Evolutionary conservation across 2,113 vertebrate genomes (phyloP), one percentile per base, ranked within the genome.

Genomic region (Acrocephalus arundinaceus): DNA sequence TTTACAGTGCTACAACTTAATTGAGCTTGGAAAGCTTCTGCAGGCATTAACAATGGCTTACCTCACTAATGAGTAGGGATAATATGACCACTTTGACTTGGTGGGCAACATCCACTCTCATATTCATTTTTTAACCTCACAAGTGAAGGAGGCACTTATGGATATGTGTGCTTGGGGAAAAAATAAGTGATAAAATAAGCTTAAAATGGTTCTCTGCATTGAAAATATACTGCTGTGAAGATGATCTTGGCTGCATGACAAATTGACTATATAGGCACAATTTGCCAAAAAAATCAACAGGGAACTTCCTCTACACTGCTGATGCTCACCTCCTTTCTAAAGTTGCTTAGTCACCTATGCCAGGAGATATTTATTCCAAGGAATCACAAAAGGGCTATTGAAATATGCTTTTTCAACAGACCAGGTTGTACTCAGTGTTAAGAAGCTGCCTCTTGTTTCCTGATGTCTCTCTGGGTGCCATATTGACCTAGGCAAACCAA

Each of bases 1-100:
- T 96, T 96, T 90, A 58, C 61, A 87, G 71, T 63, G 57, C 57
- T 87, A 78, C 87, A 80, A 90, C 83, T 94, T 92, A 91, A 94
- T 82, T 78, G 62, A 87, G 66, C 77, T 62, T 93, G 81, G 85
- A 93, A 95, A 94, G 78, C 55, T 87, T 74, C 51, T 1, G 17
- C 51, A 62, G 76, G 66, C 79, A 88, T 45, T 65, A 86, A 78
- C 72, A 73, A 84, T 61, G 65, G 76, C 86, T 94, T 72, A 84
- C 71, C 65, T 89, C 33, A 5, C 76, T 93, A 71, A 93, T 63
- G 78, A 84, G 59, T 39, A 59, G 85, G 83, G 63, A 74, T 59
- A 85, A 84, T 66, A 52, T 0, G 0, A 77, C 57, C 61, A 55
- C 85, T 90, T 83, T 76, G 54, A 85, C n/a, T 85, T 2, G 0